Base-by-base conservation (phyloP, 2,113 vertebrate genomes). In the Monopterus albus region DNA sequence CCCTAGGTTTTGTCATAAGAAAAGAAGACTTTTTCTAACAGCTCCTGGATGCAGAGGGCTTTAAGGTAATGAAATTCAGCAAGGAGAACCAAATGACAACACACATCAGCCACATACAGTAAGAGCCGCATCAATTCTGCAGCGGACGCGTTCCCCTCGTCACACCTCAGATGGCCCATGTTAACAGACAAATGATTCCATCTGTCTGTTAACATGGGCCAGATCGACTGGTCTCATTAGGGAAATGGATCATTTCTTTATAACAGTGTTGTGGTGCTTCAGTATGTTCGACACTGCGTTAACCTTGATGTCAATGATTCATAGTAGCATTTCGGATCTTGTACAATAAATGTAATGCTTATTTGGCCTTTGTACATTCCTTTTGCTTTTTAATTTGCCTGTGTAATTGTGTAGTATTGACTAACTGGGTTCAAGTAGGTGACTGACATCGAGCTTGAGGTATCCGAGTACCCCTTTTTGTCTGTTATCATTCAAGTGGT, bases 1-100 rank as follows among this genome's bases (percentile, higher is more conserved):
- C 76, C 64, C 73, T 56, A 64, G 70, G 17, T 88, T 83, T 84
- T 73, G 60, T 68, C 70, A 81, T 82, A 73, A 84, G 74, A 78
- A 38, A 73, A 70, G 42, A 79, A 79, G 73, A 90, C 81, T 81
- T 83, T 79, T 58, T 68, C 38, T 42, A 72, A 79, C 69, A 81
- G 72, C 75, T 79, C 69, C 68, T 31, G 56, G 77, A 73, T 43
- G 57, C 67, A 31, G 63, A 66, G 63, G 36, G 65, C 69, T 68
- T 62, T 59, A 31, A 60, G 33, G 47, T 52, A 45, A 28, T 62
- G 61, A 84, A 67, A 59, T 81, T 60, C 58, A 77, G 35, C 51
- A n/a, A 66, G 50, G 59, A 82, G 66, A 75, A 49, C 25, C 25
- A 75, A 74, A 40, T 45, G 52, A 74, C 47, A 52, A 74, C 49